These are phyloP conservation scores for Tenthredo livida DNA, from an alignment of 2,888 invertebrate species.

Conservation along the genomic window DNA sequence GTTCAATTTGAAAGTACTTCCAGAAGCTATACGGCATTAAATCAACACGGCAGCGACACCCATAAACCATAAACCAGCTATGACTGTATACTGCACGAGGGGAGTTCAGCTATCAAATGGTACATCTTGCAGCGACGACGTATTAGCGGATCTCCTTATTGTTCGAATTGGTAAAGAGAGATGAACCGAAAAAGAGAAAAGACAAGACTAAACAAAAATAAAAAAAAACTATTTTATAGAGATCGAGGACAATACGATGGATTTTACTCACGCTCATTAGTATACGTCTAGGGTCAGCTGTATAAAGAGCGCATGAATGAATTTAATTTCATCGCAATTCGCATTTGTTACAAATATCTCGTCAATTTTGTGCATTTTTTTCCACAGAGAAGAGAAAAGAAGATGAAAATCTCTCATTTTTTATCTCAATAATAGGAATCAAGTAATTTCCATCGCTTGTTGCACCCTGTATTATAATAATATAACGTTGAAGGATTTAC, in stretches of 20 bases:
- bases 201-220: conserved; percentile 13
- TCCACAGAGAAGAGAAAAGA: neutral
- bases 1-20: conserved; percentile 14
- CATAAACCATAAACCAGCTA: conserved; percentile 12
- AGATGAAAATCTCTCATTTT: neutral
- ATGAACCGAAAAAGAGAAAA: conserved; percentile 11
- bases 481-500: neutral
- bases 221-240: conserved; percentile 11
- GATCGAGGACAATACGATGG: neutral
- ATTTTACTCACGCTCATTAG: neutral
- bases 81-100: neutral
- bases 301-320: neutral
- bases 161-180: conserved; percentile 16
- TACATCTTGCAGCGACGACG: conserved; percentile 51
- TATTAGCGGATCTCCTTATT: conserved; percentile 54
- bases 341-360: neutral
- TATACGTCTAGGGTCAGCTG: neutral
- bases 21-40: conserved; percentile 3
- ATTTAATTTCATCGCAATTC: neutral
- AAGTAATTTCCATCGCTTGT: neutral
- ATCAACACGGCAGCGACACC: conserved; percentile 14
- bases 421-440: neutral
- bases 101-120: conserved; percentile 14
- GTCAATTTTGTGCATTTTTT: neutral
- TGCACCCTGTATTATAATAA: neutral